phyloP scores from a whole-genome alignment of 2,113 vertebrate species.

The Anoplopoma fimbria region DNA sequence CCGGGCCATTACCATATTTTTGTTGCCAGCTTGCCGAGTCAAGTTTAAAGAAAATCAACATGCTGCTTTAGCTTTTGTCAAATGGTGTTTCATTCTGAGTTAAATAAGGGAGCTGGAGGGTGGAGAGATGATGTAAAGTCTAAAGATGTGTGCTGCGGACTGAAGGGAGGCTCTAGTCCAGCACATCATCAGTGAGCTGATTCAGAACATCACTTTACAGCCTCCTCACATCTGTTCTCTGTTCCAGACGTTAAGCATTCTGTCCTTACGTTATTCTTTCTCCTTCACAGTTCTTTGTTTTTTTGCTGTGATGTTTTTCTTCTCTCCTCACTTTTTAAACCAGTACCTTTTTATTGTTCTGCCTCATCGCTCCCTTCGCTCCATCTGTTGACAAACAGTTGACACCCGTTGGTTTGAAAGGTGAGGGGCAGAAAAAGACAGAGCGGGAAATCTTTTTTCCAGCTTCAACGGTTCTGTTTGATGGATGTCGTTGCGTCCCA shows the following conservation, averaged over 20 bases:
- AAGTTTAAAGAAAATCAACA: too few relatives aligned
- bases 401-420: too few relatives aligned
- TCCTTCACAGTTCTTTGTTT: too few relatives aligned
- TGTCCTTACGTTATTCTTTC: neutral
- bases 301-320: too few relatives aligned
- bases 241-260: too few relatives aligned
- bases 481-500: constrained; percentile 11
- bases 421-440: neutral
- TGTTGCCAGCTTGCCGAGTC: neutral
- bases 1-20: too few relatives aligned
- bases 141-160: neutral
- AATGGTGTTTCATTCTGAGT: neutral
- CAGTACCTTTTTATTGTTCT: neutral
- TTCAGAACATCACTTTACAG: neutral
- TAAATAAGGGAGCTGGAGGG: neutral
- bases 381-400: constrained; percentile 39
- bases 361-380: neutral
- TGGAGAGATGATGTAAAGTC: neutral
- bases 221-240: neutral
- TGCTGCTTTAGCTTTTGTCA: neutral
- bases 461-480: constrained; percentile 22
- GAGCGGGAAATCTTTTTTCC: constrained; percentile 29
- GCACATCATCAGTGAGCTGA: too few relatives aligned
- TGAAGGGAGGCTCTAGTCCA: neutral
- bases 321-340: neutral